phyloP scores from a whole-genome alignment of 2,888 invertebrate genomes.

The Lycaena phlaeas region DNA sequence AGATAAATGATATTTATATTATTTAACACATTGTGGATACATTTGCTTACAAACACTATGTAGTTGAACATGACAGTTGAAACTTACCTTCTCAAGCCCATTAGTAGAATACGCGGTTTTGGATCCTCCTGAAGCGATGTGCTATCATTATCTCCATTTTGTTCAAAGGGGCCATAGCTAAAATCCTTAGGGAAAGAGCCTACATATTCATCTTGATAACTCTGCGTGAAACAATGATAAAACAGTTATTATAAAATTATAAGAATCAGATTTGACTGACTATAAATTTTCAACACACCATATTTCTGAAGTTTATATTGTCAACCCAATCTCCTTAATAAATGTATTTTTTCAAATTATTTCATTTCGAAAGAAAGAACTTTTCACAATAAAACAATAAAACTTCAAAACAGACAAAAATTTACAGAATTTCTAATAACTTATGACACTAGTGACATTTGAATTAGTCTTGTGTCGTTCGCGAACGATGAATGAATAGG shows the following conservation, averaged over 20 bases:
- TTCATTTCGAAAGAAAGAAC: not conserved
- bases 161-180: slow-evolving; percentile 91
- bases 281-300: slow-evolving; percentile 1
- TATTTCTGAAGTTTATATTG: not conserved
- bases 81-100: slow-evolving; percentile 93
- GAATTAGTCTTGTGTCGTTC: no score
- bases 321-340: not conserved
- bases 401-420: no score
- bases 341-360: not conserved
- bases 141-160: slow-evolving; percentile 79
- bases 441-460: no score
- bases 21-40: no score
- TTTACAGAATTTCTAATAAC: no score
- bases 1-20: slow-evolving; percentile 34
- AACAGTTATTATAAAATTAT: not conserved
- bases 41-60: no score
- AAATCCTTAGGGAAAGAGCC: slow-evolving; percentile 91
- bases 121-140: slow-evolving; percentile 79
- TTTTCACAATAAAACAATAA: not conserved
- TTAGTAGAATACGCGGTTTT: slow-evolving; percentile 93
- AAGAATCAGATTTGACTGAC: not conserved
- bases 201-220: slow-evolving; percentile 74
- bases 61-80: no score
- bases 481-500: no score
- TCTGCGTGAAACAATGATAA: slow-evolving; percentile 31